Percentiles rank a stretch among this genome's conserved stretches.
Evolutionary conservation across 2,888 invertebrate genomes (phyloP).

Genomic region (Osedax frankpressi): DNA sequence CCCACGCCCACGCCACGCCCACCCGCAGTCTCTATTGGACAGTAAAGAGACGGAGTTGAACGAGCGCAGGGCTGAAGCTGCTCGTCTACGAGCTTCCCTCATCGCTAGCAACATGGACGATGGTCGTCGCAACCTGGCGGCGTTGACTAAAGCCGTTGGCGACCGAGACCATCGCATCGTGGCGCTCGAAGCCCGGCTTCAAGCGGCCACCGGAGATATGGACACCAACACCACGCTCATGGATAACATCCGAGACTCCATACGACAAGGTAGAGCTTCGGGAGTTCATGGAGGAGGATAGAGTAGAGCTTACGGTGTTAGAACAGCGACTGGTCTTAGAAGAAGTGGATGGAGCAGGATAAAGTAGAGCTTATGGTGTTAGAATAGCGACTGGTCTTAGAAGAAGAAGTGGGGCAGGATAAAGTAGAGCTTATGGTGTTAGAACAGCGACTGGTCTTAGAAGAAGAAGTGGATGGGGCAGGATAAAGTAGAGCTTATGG

Average conservation of each 20-base stretch:
- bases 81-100: slow-evolving; percentile 41
- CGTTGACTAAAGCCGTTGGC: slow-evolving; percentile 49
- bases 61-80: slow-evolving; percentile 25
- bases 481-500: too few species aligned
- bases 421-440: too few species aligned
- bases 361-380: too few species aligned
- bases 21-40: slow-evolving; percentile 48
- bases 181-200: slow-evolving; percentile 61
- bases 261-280: slow-evolving; percentile 34
- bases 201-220: slow-evolving; percentile 57
- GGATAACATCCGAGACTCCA: slow-evolving; percentile 55
- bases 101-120: slow-evolving; percentile 46
- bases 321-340: too few species aligned
- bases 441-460: too few species aligned
- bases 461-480: too few species aligned
- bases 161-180: slow-evolving; percentile 59
- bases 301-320: too few species aligned
- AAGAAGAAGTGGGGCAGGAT: too few species aligned
- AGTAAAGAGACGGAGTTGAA: slow-evolving; percentile 55
- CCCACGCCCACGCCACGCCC: too few species aligned
- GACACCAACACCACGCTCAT: slow-evolving; percentile 50
- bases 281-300: too few species aligned
- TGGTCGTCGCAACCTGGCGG: slow-evolving; percentile 45
- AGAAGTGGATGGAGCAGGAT: too few species aligned
- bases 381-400: too few species aligned